Evolutionary conservation across 2,113 vertebrate species (phyloP).

Genomic region (Chamaea fasciata): DNA sequence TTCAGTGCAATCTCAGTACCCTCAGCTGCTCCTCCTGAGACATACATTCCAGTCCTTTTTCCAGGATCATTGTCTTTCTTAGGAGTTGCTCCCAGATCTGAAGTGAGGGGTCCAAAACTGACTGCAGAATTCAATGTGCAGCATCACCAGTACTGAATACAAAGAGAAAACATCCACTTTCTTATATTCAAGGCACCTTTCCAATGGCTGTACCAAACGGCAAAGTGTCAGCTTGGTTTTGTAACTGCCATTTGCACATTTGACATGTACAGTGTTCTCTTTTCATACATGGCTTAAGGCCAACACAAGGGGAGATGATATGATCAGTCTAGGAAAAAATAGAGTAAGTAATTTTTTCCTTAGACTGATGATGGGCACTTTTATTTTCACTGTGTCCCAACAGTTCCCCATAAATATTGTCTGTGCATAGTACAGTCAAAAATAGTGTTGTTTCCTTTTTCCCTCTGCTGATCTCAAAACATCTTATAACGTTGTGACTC

Average conservation of each 20-base stretch:
- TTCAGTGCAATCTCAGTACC: background rate
- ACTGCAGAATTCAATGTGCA: background rate
- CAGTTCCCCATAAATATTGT: background rate
- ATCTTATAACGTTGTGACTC: background rate
- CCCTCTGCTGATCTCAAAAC: background rate
- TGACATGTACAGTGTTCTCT: fast-evolving
- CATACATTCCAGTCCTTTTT: background rate
- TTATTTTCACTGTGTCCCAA: background rate
- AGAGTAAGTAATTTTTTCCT: background rate
- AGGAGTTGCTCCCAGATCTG: background rate
- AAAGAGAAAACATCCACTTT: background rate
- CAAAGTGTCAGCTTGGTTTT: background rate
- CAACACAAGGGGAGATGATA: background rate
- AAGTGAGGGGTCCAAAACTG: background rate
- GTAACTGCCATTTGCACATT: background rate
- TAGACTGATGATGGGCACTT: background rate
- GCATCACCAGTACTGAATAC: background rate
- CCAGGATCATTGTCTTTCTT: background rate
- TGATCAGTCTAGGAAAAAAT: background rate
- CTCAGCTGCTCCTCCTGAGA: fast-evolving
- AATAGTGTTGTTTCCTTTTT: background rate
- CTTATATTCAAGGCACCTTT: background rate
- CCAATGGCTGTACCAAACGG: background rate
- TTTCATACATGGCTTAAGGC: background rate
- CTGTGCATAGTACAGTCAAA: background rate